Percentiles rank a stretch among this genome's conserved stretches.
These are phyloP conservation scores for Monopterus albus DNA, from an alignment of 2,113 vertebrate genomes.

Conservation along the genomic window DNA sequence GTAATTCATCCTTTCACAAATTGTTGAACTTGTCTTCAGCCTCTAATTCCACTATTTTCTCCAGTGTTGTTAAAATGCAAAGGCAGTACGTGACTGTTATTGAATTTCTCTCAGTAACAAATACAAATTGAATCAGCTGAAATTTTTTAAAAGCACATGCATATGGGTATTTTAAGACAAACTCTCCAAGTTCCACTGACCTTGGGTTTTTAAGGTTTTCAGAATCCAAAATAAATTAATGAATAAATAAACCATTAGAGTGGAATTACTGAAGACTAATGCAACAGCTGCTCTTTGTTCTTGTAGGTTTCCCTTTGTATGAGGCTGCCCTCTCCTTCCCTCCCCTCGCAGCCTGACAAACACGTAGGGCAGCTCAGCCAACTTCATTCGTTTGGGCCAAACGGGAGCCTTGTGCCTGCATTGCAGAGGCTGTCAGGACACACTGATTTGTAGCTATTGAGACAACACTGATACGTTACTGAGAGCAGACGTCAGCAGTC, in stretches of 20 bases:
- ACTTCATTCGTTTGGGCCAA: constrained; percentile 19
- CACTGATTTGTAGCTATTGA: constrained; percentile 81
- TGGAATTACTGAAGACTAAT: constrained; percentile 40
- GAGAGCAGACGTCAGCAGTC: constrained; percentile 70
- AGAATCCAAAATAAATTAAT: neutral
- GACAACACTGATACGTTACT: constrained; percentile 67
- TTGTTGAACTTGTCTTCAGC: no score
- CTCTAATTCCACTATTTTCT: no score
- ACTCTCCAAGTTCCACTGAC: neutral
- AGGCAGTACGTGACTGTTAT: neutral
- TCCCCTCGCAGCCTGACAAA: constrained; percentile 10
- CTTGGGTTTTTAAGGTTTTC: neutral
- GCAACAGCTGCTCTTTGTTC: neutral
- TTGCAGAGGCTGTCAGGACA: constrained; percentile 80
- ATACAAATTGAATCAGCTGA: constrained; percentile 13
- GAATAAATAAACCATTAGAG: no score
- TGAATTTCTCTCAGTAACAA: neutral
- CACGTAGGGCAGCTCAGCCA: constrained; percentile 36
- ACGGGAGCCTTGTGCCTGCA: constrained; percentile 72
- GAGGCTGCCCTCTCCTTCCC: no score
- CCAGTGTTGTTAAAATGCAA: neutral
- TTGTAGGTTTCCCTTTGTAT: constrained; percentile 10
- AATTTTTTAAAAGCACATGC: neutral
- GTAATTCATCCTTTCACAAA: no score
- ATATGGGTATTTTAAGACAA: neutral